phyloP scores from a whole-genome alignment of 2,888 invertebrate genomes.

The Homarus gammarus region DNA sequence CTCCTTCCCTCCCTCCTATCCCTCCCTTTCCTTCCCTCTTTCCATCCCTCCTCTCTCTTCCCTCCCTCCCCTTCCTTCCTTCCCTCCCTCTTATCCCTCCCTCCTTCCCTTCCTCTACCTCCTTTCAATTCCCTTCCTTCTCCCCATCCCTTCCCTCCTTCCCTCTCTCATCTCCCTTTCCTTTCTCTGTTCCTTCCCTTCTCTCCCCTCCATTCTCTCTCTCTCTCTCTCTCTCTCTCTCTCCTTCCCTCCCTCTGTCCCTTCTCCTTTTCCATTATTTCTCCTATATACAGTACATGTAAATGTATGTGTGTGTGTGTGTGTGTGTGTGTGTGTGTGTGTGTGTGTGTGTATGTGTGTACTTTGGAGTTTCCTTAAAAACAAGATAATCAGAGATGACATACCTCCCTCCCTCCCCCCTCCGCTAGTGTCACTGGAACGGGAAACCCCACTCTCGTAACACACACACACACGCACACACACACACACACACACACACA shows the following conservation, averaged over 20 bases:
- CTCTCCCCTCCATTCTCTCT: neutral
- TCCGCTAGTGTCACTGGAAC: no score
- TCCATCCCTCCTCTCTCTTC: neutral
- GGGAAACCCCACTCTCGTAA: no score
- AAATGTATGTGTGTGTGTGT: slow-evolving; percentile 14
- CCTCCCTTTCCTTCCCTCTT: neutral
- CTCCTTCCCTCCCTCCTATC: neutral
- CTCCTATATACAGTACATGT: no score
- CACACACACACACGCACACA: no score
- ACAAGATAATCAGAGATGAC: no score
- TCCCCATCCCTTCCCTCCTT: neutral
- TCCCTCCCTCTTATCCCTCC: neutral
- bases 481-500: no score
- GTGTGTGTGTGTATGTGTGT: neutral
- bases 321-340: slow-evolving; percentile 5
- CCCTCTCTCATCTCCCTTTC: neutral
- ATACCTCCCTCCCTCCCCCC: no score
- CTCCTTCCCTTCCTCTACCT: neutral
- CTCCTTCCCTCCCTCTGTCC: no score
- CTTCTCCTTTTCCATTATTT: no score
- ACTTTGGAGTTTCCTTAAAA: no score
- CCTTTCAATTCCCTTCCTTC: no score
- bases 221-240: neutral
- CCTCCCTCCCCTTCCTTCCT: neutral
- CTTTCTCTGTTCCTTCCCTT: neutral